Conservation (phyloP, 2,797 vertebrate species). For the Epinephelus awoara region DNA sequence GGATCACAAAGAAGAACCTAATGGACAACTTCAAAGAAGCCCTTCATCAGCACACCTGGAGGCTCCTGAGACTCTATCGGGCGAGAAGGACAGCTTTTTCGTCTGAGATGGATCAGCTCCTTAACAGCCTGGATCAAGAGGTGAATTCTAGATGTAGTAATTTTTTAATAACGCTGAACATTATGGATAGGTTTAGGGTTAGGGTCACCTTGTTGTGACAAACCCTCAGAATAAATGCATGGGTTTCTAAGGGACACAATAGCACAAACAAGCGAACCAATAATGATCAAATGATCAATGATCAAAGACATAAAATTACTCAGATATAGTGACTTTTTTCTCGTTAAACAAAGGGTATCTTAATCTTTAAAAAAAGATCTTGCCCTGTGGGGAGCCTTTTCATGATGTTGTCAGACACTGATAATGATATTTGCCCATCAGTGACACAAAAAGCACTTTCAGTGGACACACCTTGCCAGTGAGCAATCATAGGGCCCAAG, state of each 20-base stretch:
- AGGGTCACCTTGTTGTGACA: background rate
- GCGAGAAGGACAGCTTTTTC: background rate
- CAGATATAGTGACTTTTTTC: no score
- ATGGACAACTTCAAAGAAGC: slow-evolving; percentile 7
- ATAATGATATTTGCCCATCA: no score
- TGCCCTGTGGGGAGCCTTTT: no score
- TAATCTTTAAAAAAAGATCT: no score
- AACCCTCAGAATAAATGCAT: background rate
- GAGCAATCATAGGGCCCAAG: no score
- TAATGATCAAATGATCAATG: no score
- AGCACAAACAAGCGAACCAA: background rate
- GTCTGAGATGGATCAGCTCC: background rate
- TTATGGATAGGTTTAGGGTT: background rate
- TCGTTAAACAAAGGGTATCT: no score
- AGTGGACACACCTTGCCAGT: no score
- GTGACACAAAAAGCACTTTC: no score
- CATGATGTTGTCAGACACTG: no score
- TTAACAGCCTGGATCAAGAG: background rate
- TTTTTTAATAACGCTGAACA: background rate
- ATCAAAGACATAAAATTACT: no score
- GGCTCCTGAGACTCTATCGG: background rate
- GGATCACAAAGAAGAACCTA: slow-evolving; percentile 2
- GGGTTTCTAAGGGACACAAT: background rate
- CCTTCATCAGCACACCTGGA: background rate
- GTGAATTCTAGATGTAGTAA: background rate